Base-by-base conservation (phyloP, 2,113 vertebrate species). In the Hydrochoerus hydrochaeris region DNA sequence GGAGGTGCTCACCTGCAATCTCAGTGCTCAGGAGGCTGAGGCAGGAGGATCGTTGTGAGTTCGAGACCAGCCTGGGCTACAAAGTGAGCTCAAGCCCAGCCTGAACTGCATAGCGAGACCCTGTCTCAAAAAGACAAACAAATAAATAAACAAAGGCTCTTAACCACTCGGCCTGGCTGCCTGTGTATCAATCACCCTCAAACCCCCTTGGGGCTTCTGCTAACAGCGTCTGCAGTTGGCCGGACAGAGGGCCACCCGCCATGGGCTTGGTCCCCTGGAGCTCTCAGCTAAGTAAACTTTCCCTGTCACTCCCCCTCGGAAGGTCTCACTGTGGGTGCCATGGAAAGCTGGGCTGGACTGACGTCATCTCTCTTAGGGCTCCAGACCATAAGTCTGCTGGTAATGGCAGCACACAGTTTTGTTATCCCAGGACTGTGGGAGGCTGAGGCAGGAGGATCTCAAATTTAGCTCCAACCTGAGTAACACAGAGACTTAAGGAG, bases 171-270 rank as follows among this genome's bases (percentile, higher is more conserved):
- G 19, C 78, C 24, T 91, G 62, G 19, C 35, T 24, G 5, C 26
- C 60, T n/a, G 1, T 0, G 19, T 1, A 1, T n/a, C n/a, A n/a
- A n/a, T n/a, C n/a, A n/a, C 44, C 7, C 38, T 7, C 14, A 73
- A 77, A 12, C 9, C 71, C 8, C 1, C 0, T 7, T 1, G 0
- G 22, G 20, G 0, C 22, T 83, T 32, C 67, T 41, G 20, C 41
- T 0, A 20, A 7, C 46, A 3, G 26, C 22, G 14, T 24, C 77
- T 35, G 58, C 6, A 4, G 13, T 30, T 26, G 13, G 32, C 19
- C 2, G 0, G 6, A 26, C 26, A 0, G n/a, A n/a, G n/a, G n/a
- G n/a, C n/a, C n/a, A n/a, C n/a, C 16, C 24, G 14, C 11, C 17
- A 4, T 0, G 38, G 57, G 30, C 87, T 49, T 20, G 2, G 4